These are phyloP conservation scores for Ptilorrhoa leucosticta DNA, from an alignment of 2,113 vertebrate species.

Conservation along the genomic window DNA sequence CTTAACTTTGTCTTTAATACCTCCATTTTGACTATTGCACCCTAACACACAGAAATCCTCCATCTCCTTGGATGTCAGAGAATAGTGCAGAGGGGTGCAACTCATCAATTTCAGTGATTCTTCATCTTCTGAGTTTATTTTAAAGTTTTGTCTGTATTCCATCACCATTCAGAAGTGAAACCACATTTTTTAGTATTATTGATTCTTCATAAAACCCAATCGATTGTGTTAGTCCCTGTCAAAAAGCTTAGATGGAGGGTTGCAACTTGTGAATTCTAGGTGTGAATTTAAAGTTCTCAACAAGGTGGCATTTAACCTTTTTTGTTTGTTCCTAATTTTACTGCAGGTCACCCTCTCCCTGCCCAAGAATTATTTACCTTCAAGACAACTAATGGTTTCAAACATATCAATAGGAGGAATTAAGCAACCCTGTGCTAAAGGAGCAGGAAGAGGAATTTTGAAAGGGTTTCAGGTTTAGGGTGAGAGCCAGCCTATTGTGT, in stretches of 20 bases:
- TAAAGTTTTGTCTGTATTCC: neutral
- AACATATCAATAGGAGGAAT: neutral
- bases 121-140: neutral
- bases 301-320: neutral
- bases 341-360: neutral
- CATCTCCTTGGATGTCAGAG: neutral
- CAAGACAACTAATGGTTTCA: neutral
- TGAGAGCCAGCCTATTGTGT: neutral
- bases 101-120: neutral
- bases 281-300: neutral
- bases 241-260: neutral
- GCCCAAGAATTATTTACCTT: neutral
- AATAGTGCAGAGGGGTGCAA: neutral
- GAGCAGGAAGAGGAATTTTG: neutral
- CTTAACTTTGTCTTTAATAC: neutral
- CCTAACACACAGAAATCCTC: neutral
- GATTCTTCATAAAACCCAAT: neutral
- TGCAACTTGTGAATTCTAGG: neutral
- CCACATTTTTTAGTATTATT: neutral
- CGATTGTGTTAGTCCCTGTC: neutral
- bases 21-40: neutral
- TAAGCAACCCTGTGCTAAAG: neutral
- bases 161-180: neutral
- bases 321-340: neutral
- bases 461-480: constrained; percentile 7